Base-by-base conservation (phyloP, 1,140 invertebrate genomes). In the Pogonognathellus flavescens region DNA sequence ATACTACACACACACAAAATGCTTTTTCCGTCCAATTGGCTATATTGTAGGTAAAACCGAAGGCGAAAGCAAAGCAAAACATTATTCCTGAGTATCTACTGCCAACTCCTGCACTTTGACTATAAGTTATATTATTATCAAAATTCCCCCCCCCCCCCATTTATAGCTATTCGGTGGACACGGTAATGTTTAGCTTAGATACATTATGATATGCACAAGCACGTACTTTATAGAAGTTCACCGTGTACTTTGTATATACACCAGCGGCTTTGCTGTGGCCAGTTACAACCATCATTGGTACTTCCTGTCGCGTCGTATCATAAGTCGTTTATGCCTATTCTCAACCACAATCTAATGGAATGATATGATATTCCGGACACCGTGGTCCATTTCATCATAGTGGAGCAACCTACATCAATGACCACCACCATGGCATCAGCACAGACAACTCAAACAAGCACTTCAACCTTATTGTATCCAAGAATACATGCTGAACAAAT, bases 341-440 rank as follows among this genome's bases (percentile, higher is more conserved):
- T 18, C 20, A 66, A 66, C 62, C 62, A 66, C 62, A 66, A 66
- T 66, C 62, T 22, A 66, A 66, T 31, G 62, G 25, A 66, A 66
- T 31, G 62, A 66, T 31, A 66, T 31, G 62, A 66, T 25, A 66
- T 66, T 66, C 11, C 22, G 25, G 20, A 66, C 62, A 66, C 62
- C 62, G 20, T 66, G 13, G 22, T 20, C 62, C 22, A 16, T 66
- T 66, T 66, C 53, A 16, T 55, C 22, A 31, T 25, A 66, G 25
- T 66, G 22, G 62, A 4, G 14, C 6, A 41, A 41, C 31, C 31
- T 41, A 1, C 31, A 41, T 41, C 31, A 41, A 41, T 41, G 31
- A 41, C 31, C 31, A 41, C 31, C 31, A 25, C 6, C 0, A 4
- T n/a, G n/a, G 25, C 9, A 25, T 2, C 10, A 22, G 10, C 20